Conservation (phyloP, 1,140 invertebrate species). For the Drosophila pseudoobscura region DNA sequence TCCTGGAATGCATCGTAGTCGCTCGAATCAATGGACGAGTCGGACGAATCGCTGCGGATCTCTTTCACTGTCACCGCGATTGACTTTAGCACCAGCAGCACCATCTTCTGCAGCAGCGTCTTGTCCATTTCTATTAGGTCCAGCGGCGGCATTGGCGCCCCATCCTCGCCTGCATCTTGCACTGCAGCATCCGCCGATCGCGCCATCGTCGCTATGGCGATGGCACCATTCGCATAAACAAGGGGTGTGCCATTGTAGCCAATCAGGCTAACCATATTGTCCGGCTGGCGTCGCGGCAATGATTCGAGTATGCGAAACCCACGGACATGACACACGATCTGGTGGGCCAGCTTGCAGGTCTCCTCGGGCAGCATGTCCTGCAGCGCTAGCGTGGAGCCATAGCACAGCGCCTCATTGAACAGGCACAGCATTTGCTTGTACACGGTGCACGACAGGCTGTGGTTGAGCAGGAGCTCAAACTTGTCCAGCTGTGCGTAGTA, state of each 20-base stretch:
- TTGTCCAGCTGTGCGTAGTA: constrained; percentile 93
- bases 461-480: constrained; percentile 89
- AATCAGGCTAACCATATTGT: constrained; percentile 85
- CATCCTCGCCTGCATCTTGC: constrained; percentile 58
- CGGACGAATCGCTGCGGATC: constrained; percentile 92
- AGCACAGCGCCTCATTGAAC: constrained; percentile 94
- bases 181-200: not conserved
- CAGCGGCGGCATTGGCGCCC: constrained; percentile 21
- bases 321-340: constrained; percentile 92
- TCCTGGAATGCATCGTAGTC: constrained; percentile 94
- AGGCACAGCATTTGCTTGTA: constrained; percentile 93
- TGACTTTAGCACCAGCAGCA: constrained; percentile 92
- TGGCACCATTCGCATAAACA: constrained; percentile 45
- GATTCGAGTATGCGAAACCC: constrained; percentile 90
- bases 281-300: constrained; percentile 83
- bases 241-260: constrained; percentile 84
- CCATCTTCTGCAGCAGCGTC: constrained; percentile 92
- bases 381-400: constrained; percentile 93
- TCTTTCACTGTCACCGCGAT: constrained; percentile 95
- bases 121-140: constrained; percentile 85
- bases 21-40: constrained; percentile 91
- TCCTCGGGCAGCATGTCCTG: constrained; percentile 94
- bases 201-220: constrained; percentile 14
- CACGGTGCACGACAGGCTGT: constrained; percentile 89
- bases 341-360: constrained; percentile 92